These are phyloP conservation scores for Tetramorium bicarinatum DNA, from an alignment of 2,888 invertebrate species.

Conservation along the genomic window DNA sequence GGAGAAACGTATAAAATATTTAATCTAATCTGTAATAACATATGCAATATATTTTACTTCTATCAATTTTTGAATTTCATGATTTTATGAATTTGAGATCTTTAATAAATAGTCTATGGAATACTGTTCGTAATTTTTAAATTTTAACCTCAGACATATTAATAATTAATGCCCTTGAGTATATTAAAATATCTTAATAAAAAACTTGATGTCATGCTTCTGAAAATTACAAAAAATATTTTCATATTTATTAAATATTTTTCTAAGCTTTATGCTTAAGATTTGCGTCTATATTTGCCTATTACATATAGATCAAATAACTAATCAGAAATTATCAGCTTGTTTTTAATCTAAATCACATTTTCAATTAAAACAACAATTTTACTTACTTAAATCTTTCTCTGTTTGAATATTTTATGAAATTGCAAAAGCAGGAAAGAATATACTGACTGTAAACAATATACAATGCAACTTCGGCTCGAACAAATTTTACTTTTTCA, in stretches of 20 bases:
- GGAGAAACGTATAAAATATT: not conserved
- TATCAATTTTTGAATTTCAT: not conserved
- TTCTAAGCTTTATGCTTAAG: too few species aligned
- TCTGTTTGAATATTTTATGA: not conserved
- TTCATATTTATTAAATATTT: too few species aligned
- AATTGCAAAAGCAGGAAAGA: not conserved
- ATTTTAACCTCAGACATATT: not conserved
- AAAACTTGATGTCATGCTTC: too few species aligned
- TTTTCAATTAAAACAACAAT: too few species aligned
- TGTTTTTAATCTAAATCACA: too few species aligned
- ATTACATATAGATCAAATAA: too few species aligned
- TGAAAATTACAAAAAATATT: too few species aligned
- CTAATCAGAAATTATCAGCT: too few species aligned
- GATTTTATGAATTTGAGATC: not conserved
- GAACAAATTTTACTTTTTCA: not conserved
- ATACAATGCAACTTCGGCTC: not conserved
- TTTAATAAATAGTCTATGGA: not conserved
- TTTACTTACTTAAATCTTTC: not conserved
- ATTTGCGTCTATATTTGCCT: too few species aligned
- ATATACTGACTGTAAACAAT: not conserved
- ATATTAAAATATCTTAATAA: not conserved
- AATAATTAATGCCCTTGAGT: not conserved
- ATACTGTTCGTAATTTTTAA: not conserved
- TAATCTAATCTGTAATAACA: not conserved
- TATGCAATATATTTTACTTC: conserved; percentile 6